Base-by-base conservation (phyloP, 2,888 invertebrate species). In the Pachydiplax longipennis region DNA sequence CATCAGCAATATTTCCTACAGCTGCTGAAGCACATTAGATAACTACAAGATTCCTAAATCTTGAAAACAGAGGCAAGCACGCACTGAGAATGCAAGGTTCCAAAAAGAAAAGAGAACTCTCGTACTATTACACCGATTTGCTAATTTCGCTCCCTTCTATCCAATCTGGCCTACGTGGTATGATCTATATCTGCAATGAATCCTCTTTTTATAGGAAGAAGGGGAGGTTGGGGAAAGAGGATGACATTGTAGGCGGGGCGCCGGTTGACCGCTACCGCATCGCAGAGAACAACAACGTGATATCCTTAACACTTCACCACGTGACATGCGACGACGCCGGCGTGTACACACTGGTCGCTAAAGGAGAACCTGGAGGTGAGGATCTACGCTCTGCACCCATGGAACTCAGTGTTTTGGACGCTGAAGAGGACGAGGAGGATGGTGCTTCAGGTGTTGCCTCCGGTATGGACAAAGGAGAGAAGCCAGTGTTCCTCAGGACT, bases 401-500 rank as follows among this genome's bases (percentile, higher is more conserved):
- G 61, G 87, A 87, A n/a, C 87, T 87, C 22, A 40, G 91, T 80
- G 44, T 91, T 81, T 22, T 91, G 91, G 10, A 83, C 73, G 80
- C 44, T 31, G 90, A 37, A n/a, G 90, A 58, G 91, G 94, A 94
- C 2, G 96, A 96, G 90, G 97, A 97, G 91, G 96, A 96, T 94
- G 97, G 97, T 15, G 91, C 91, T 15, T 22, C 48, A 15, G 93
- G 92, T 91, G 92, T 92, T 44, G 37, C 87, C 87, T 87, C 87
- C 12, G 40, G 37, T 12, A 37, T 37, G 13, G 87, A 87, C 2
- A 87, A 61, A 22, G 87, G 87, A 31, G 87, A 87, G 61, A 87
- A 87, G n/a, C 98, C 99, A 40, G 95, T 96, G 92, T 98, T 99
- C 94, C 95, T 98, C 91, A 95, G 98, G 91, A 95, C 98, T 92